Percentiles rank a stretch among this genome's conserved stretches.
These are phyloP conservation scores for Aphyosemion australe DNA, from an alignment of 2,113 vertebrate genomes.

Conservation along the genomic window DNA sequence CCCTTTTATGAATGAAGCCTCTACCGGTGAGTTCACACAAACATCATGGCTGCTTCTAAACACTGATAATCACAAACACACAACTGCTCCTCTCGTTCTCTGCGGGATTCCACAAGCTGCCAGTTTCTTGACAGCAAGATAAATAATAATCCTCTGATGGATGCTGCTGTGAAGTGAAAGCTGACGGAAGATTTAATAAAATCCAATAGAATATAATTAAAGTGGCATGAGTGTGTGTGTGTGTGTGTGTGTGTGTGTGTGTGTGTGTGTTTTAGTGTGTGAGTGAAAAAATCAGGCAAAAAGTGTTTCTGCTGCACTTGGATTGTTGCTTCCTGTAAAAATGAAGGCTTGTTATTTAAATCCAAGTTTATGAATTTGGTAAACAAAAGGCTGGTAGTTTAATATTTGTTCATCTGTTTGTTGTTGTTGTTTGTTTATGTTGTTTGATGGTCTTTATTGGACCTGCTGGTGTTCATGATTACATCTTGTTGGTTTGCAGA, in stretches of 20 bases:
- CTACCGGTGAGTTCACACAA: too few species aligned
- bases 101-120: constrained; percentile 50
- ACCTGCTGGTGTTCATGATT: too few species aligned
- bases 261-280: constrained; percentile 1
- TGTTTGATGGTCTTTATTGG: too few species aligned
- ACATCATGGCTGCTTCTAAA: not conserved
- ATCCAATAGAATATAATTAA: constrained; percentile 77
- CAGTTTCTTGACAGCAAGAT: constrained; percentile 72
- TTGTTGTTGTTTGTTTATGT: too few species aligned
- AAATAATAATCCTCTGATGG: constrained; percentile 76
- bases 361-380: too few species aligned
- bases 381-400: too few species aligned
- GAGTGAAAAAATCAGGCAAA: not conserved
- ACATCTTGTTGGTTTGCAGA: too few species aligned
- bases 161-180: constrained; percentile 70
- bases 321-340: not conserved
- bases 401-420: too few species aligned
- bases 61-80: constrained; percentile 6
- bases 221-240: constrained; percentile 35
- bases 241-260: not conserved
- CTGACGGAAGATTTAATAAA: constrained; percentile 78
- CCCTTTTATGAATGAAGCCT: too few species aligned
- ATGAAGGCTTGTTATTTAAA: too few species aligned
- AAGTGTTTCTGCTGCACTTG: constrained; percentile 5
- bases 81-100: constrained; percentile 27